Percentiles rank a stretch among this genome's conserved stretches.
Evolutionary conservation across 2,797 vertebrate genomes (phyloP).

Genomic region (Acanthurus tractus): DNA sequence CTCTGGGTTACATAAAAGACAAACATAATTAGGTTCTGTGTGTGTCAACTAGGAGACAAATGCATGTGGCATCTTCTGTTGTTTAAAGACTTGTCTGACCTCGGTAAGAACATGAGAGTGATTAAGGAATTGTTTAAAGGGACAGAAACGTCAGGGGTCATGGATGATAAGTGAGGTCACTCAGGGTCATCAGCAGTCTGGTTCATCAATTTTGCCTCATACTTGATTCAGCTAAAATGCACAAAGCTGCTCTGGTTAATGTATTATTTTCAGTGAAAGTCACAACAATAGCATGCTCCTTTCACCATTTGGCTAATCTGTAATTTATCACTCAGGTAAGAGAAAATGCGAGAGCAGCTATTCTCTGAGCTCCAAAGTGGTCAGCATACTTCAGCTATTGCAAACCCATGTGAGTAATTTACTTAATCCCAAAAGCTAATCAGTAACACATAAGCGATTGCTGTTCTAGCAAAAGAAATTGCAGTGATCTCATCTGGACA

Average conservation of each 20-base stretch:
- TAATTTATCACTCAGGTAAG: constrained; percentile 70
- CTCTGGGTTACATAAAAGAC: constrained; percentile 70
- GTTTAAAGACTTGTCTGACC: constrained; percentile 73
- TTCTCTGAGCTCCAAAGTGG: constrained; percentile 42
- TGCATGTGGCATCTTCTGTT: constrained; percentile 71
- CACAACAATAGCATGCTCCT: constrained; percentile 60
- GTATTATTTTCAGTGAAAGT: constrained; percentile 60
- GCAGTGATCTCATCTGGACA: constrained; percentile 50
- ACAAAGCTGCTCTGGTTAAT: constrained; percentile 70
- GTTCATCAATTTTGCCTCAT: constrained; percentile 79
- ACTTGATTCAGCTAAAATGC: constrained; percentile 47
- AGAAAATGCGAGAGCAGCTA: constrained; percentile 29
- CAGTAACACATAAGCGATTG: constrained; percentile 52
- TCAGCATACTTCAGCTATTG: constrained; percentile 36
- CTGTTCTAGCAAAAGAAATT: constrained; percentile 49
- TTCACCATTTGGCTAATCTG: constrained; percentile 51
- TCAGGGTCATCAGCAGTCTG: constrained; percentile 57
- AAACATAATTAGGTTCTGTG: constrained; percentile 69
- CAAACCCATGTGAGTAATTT: constrained; percentile 52
- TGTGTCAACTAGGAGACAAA: constrained; percentile 76
- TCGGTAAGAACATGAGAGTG: constrained; percentile 71
- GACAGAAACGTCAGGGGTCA: constrained; percentile 72
- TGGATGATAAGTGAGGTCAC: constrained; percentile 79
- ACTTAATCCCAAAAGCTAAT: constrained; percentile 45
- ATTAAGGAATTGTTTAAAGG: constrained; percentile 76